phyloP scores from a whole-genome alignment of 2,888 invertebrate species.

The Anoplius nigerrimus region DNA sequence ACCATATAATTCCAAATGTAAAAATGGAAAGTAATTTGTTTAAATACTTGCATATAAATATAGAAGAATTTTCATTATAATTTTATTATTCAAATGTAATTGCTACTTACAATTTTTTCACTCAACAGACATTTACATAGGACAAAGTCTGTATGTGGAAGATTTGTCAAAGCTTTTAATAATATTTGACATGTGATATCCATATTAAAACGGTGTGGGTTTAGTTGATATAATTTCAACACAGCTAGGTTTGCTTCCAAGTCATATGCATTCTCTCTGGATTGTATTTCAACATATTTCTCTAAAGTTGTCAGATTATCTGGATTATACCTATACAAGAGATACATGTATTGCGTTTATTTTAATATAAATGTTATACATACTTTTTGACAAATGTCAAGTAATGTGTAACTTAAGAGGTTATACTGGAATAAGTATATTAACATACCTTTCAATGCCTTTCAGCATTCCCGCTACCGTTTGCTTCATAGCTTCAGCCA shows the following conservation, averaged over 20 bases:
- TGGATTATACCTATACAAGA: conserved; percentile 90
- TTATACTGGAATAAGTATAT: conserved; percentile 5
- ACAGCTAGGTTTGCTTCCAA: conserved; percentile 98
- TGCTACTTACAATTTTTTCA: conserved; percentile 79
- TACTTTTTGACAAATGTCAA: neutral
- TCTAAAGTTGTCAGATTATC: conserved; percentile 94
- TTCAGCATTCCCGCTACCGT: conserved; percentile 91
- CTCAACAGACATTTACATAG: conserved; percentile 97
- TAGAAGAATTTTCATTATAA: neutral
- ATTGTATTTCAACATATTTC: conserved; percentile 94
- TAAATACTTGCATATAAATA: too few relatives aligned
- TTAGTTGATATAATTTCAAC: conserved; percentile 97
- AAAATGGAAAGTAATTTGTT: neutral
- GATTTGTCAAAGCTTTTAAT: conserved; percentile 95
- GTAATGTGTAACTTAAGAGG: neutral
- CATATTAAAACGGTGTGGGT: conserved; percentile 89
- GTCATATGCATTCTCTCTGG: conserved; percentile 95
- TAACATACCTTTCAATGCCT: conserved; percentile 90
- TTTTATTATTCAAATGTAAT: neutral
- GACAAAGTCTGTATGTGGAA: conserved; percentile 98
- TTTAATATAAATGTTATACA: neutral
- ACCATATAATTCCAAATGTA: neutral
- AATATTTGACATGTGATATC: conserved; percentile 93
- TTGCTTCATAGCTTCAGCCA: conserved; percentile 91
- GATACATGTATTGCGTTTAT: neutral